Evolutionary conservation across 2,113 vertebrate genomes (phyloP).

Genomic region (Ptilonorhynchus violaceus): DNA sequence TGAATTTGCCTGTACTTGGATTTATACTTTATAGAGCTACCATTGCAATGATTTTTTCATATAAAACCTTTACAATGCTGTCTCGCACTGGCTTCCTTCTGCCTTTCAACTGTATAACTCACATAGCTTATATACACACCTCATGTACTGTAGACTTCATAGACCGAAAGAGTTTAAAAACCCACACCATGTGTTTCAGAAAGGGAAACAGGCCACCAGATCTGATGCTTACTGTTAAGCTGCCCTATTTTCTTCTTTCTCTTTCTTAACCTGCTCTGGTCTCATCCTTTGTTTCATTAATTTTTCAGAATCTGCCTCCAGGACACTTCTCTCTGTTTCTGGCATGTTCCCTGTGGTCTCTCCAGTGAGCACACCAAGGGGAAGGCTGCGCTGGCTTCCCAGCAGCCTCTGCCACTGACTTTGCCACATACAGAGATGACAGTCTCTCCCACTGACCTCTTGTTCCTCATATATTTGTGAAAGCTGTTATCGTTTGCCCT

Average conservation of each 20-base stretch:
- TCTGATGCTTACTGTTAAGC: background rate
- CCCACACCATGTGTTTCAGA: background rate
- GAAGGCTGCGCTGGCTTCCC: background rate
- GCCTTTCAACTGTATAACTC: background rate
- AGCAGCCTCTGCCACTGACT: background rate
- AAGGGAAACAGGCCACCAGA: background rate
- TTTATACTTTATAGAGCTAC: background rate
- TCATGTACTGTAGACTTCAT: background rate
- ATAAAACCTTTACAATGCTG: background rate
- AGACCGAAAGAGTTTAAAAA: background rate
- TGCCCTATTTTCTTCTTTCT: conserved; percentile 27
- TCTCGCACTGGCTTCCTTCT: background rate
- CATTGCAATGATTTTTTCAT: background rate
- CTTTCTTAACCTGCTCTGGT: background rate
- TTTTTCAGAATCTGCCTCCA: conserved; percentile 49
- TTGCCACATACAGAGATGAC: background rate
- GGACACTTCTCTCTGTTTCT: background rate
- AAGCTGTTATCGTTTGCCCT: background rate
- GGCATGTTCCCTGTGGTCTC: background rate
- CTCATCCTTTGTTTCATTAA: conserved; percentile 26
- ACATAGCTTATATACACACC: background rate
- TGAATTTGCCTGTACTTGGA: background rate
- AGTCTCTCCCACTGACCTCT: background rate
- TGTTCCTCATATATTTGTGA: background rate
- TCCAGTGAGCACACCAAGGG: background rate